These are phyloP conservation scores for Nowickia ferox DNA, from an alignment of 2,888 invertebrate species.

Conservation along the genomic window DNA sequence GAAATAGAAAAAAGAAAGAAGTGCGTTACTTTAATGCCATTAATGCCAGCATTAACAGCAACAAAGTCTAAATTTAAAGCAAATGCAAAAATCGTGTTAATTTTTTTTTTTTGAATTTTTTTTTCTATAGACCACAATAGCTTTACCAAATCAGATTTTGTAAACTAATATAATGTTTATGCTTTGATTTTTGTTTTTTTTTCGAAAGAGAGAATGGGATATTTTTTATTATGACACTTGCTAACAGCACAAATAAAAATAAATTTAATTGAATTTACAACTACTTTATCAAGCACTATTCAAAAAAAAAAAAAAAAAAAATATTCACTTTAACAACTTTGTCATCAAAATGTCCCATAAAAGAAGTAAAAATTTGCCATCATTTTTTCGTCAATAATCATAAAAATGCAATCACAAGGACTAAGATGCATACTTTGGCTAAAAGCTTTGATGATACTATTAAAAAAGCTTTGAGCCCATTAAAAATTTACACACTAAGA, in stretches of 20 bases:
- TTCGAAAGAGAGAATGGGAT: not conserved
- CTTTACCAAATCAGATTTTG: slow-evolving; percentile 2
- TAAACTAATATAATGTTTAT: not conserved
- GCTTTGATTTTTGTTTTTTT: no score
- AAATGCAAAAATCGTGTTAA: slow-evolving; percentile 80
- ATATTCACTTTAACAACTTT: slow-evolving; percentile 10
- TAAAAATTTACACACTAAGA: not conserved
- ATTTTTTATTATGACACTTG: not conserved
- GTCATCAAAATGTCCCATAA: slow-evolving; percentile 29
- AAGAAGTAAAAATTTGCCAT: slow-evolving; percentile 1
- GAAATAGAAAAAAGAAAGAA: not conserved
- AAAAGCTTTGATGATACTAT: not conserved
- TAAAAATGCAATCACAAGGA: slow-evolving; percentile 19
- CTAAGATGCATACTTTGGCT: slow-evolving; percentile 18
- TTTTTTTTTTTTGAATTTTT: slow-evolving; percentile 26
- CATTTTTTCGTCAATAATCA: not conserved
- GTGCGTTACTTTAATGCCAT: slow-evolving; percentile 64
- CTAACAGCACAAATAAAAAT: not conserved
- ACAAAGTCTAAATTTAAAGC: slow-evolving; percentile 63
- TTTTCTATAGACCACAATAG: slow-evolving; percentile 44
- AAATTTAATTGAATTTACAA: not conserved
- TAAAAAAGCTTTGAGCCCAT: not conserved
- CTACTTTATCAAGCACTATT: not conserved
- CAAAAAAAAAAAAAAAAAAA: not conserved
- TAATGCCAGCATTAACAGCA: slow-evolving; percentile 50